Conservation (phyloP, 2,113 vertebrate species). For the Orycteropus afer region DNA sequence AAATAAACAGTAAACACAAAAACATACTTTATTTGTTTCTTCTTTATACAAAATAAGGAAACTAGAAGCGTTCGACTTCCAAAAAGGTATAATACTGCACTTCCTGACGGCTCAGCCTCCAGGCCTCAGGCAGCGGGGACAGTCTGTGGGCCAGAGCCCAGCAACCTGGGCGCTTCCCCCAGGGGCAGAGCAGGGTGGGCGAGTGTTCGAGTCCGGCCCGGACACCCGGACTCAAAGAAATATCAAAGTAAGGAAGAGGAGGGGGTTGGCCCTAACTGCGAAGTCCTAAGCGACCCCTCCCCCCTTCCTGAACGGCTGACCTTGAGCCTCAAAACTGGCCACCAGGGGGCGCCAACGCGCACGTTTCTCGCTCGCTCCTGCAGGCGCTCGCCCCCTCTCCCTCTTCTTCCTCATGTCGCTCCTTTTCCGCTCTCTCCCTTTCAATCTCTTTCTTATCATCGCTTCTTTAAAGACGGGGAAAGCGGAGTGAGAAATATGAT, state of each 20-base stretch:
- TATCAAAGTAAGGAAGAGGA: not conserved
- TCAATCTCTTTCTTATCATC: not conserved
- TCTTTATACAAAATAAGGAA: slow-evolving; percentile 93
- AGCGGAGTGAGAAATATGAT: slow-evolving; percentile 65
- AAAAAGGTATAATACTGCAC: slow-evolving; percentile 89
- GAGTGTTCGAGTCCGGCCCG: slow-evolving; percentile 49
- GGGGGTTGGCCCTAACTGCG: not conserved
- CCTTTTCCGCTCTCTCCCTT: slow-evolving; percentile 10
- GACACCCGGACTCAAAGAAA: not conserved
- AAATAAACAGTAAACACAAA: slow-evolving; percentile 92
- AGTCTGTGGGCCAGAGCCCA: slow-evolving; percentile 18
- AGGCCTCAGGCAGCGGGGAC: slow-evolving; percentile 64
- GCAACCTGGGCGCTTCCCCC: slow-evolving; percentile 39
- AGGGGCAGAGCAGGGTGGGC: not conserved
- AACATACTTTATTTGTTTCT: slow-evolving; percentile 91
- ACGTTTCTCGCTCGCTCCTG: not conserved
- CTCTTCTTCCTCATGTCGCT: not conserved
- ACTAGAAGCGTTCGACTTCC: slow-evolving; percentile 87
- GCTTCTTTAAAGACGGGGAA: slow-evolving; percentile 30
- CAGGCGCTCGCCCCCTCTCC: not conserved
- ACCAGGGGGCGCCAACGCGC: slow-evolving; percentile 67
- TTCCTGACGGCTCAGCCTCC: slow-evolving; percentile 83
- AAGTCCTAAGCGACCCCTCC: fast-evolving
- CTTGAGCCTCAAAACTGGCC: slow-evolving; percentile 27
- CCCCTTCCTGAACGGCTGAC: slow-evolving; percentile 28